Evolutionary conservation across 1,140 invertebrate species (phyloP), one percentile per base, ranked within the genome.

Genomic region (Dinoponera quadriceps): DNA sequence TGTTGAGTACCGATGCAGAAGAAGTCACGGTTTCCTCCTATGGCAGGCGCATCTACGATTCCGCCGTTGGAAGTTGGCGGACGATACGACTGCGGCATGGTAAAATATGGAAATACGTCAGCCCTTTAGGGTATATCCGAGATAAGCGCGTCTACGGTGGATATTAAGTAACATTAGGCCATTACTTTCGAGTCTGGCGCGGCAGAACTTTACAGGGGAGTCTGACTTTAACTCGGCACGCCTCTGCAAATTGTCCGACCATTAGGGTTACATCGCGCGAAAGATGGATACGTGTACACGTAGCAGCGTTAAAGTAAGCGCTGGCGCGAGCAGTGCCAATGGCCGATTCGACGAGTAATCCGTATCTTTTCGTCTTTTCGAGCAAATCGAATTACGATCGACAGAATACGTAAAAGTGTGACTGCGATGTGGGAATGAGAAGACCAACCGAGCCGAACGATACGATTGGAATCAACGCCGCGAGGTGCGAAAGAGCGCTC

Each of bases 81-180:
- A 49, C 66, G 85, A 82, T 55, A 78, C 68, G 84, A 87, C 84
- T 82, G 87, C 68, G 83, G 78, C 69, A 63, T n/a, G 69, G 59
- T 82, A 88, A 86, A 89, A 83, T 88, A 89, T 88, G 88, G 84
- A 88, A 88, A 89, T 88, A 89, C 84, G 78, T 86, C 84, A 75
- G 85, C 78, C 77, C 83, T 87, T 85, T 72, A 75, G 55, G 68
- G 81, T 33, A 81, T 89, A 86, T 86, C 57, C 55, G 78, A 66
- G 85, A 88, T 89, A 89, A 89, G 82, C 20, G 72, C 49, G 73
- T 69, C 72, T 85, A 82, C 82, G 83, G 60, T 87, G 75, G 87
- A 90, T 88, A 91, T 91, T 90, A 89, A 89, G 85, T 75, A 88
- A 85, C 88, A 85, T 89, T 85, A 89, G 78, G 73, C 89, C 84